phyloP scores from a whole-genome alignment of 2,797 vertebrate species.

The Tapera naevia region DNA sequence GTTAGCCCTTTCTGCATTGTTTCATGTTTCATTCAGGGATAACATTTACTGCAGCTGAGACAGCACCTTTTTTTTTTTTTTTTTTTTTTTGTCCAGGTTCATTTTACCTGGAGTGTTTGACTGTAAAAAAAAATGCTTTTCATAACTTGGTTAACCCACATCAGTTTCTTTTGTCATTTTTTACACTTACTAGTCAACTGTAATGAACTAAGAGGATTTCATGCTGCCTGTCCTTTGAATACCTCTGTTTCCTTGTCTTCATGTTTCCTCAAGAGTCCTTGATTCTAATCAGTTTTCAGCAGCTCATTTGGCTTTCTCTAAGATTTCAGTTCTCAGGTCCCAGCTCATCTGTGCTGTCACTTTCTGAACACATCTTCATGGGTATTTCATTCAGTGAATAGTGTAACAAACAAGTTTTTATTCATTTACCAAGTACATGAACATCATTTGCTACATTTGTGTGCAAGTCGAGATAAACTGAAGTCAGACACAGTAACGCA shows the following conservation, averaged over 20 bases:
- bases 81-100: neutral
- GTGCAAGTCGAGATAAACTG: neutral
- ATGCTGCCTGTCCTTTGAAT: neutral
- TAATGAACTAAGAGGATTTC: neutral
- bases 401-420: neutral
- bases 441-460: neutral
- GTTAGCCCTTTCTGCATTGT: neutral
- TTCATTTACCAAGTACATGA: neutral
- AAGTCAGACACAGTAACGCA: neutral
- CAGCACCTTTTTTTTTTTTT: neutral
- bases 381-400: neutral
- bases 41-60: neutral
- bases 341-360: neutral
- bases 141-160: neutral
- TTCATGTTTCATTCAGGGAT: neutral
- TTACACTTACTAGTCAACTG: neutral
- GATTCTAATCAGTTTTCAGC: slow-evolving; percentile 11
- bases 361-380: neutral
- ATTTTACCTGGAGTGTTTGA: neutral
- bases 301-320: neutral
- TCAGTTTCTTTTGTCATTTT: neutral
- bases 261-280: neutral
- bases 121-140: neutral
- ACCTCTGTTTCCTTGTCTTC: neutral
- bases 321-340: neutral